Evolutionary conservation across 2,113 vertebrate species (phyloP).

Genomic region (Melospiza melodia): DNA sequence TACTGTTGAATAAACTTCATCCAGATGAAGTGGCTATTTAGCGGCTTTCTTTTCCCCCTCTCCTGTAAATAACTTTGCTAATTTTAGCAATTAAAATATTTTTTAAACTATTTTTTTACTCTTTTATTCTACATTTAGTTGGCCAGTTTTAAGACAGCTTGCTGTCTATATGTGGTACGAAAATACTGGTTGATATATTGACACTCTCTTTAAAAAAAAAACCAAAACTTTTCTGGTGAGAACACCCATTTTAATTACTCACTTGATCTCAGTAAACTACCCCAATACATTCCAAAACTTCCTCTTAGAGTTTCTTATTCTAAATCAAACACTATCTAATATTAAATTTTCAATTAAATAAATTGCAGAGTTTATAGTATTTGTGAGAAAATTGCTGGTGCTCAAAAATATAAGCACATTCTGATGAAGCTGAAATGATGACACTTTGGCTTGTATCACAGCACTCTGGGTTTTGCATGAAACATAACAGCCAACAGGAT

Average conservation of each 20-base stretch:
- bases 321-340: background rate
- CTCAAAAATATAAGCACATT: background rate
- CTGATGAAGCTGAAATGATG: slow-evolving; percentile 24
- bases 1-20: slow-evolving; percentile 42
- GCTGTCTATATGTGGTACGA: background rate
- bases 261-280: slow-evolving; percentile 12
- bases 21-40: slow-evolving; percentile 2
- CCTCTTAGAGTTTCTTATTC: background rate
- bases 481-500: slow-evolving; percentile 18
- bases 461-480: background rate
- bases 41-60: background rate
- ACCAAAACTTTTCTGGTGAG: background rate
- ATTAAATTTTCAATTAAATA: slow-evolving; percentile 30
- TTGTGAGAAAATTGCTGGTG: slow-evolving; percentile 9
- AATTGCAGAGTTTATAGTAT: slow-evolving; percentile 4
- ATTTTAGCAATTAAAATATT: slow-evolving; percentile 50
- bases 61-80: slow-evolving; percentile 61
- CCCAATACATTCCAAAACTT: background rate
- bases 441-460: background rate
- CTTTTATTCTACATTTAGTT: slow-evolving; percentile 31
- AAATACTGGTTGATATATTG: slow-evolving; percentile 18
- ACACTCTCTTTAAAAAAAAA: background rate
- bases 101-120: background rate
- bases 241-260: slow-evolving; percentile 24
- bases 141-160: background rate